phyloP scores from a whole-genome alignment of 2,797 vertebrate species.

The Eleutherodactylus coqui region DNA sequence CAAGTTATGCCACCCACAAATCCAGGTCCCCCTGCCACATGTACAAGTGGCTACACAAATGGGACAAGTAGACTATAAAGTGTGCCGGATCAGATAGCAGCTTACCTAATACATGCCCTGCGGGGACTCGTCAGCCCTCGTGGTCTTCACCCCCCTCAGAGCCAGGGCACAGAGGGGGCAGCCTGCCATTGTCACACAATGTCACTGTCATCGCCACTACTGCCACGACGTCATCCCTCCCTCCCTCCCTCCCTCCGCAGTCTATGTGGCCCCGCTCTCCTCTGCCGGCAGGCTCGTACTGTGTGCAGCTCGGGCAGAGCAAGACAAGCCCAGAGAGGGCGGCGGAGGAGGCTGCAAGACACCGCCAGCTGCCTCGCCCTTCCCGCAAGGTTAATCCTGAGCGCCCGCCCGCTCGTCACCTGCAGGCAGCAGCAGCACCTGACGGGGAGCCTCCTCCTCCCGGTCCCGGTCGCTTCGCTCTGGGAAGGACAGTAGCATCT shows the following conservation, averaged over 20 bases:
- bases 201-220: not conserved
- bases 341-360: constrained; percentile 23
- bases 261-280: too few relatives aligned
- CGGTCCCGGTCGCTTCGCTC: not conserved
- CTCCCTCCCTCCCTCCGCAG: not conserved
- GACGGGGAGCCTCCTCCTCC: constrained; percentile 20
- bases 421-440: constrained; percentile 11
- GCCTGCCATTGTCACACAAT: not conserved
- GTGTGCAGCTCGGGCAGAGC: constrained; percentile 46
- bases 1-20: not conserved
- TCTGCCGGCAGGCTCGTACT: not conserved
- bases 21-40: too few relatives aligned
- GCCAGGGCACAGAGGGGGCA: not conserved
- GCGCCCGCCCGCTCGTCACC: constrained; percentile 9
- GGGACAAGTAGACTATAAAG: too few relatives aligned
- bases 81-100: not conserved
- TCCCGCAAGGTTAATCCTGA: constrained; percentile 54
- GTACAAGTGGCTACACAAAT: too few relatives aligned
- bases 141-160: too few relatives aligned
- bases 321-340: constrained; percentile 22
- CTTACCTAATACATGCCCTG: not conserved
- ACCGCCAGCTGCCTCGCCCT: constrained; percentile 53
- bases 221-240: not conserved
- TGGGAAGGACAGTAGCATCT: constrained; percentile 35
- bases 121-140: not conserved